Conservation (phyloP, 1,140 invertebrate genomes). For the Diabrotica undecimpunctata region DNA sequence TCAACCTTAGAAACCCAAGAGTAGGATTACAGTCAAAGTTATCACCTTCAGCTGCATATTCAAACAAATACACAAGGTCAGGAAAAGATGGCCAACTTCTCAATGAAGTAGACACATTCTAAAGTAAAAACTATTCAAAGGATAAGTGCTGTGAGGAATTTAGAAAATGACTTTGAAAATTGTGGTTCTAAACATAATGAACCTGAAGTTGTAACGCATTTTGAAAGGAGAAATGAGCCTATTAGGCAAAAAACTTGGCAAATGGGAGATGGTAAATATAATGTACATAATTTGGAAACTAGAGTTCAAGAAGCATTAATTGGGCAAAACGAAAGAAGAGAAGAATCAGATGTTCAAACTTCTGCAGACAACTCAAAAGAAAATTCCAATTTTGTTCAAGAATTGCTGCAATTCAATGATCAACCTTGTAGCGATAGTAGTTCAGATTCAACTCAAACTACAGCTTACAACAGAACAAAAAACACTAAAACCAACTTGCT, state of each 20-base stretch:
- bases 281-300: constrained; percentile 44
- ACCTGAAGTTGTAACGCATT: not conserved
- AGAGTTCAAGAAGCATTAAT: constrained; percentile 19
- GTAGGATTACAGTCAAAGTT: not conserved
- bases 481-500: constrained; percentile 22
- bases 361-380: not conserved
- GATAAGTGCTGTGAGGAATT: constrained; percentile 32
- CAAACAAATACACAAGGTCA: constrained; percentile 46
- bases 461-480: constrained; percentile 27
- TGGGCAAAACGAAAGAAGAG: constrained; percentile 15
- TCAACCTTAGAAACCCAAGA: constrained; percentile 10
- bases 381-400: not conserved
- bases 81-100: constrained; percentile 50
- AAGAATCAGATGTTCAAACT: not conserved
- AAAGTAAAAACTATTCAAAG: constrained; percentile 52
- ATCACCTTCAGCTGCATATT: constrained; percentile 43
- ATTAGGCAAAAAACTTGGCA: constrained; percentile 35
- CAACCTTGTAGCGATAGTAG: constrained; percentile 25
- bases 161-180: constrained; percentile 29
- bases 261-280: constrained; percentile 40
- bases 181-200: not conserved
- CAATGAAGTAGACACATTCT: constrained; percentile 54
- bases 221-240: not conserved
- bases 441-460: constrained; percentile 38
- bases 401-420: not conserved